These are phyloP conservation scores for Champsocephalus esox DNA, from an alignment of 2,797 vertebrate species.

Conservation along the genomic window DNA sequence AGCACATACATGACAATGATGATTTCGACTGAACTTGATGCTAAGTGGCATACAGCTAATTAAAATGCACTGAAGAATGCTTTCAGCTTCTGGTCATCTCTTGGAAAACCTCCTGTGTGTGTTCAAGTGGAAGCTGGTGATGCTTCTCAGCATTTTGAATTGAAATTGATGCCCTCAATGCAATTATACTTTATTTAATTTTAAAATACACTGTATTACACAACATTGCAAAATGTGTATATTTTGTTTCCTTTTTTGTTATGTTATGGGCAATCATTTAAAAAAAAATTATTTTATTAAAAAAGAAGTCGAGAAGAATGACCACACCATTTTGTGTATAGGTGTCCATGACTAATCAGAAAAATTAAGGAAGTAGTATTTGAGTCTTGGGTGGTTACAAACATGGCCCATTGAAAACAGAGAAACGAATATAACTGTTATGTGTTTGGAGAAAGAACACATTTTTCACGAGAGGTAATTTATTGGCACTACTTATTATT, in stretches of 20 bases:
- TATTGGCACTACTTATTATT: too few relatives aligned
- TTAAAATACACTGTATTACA: not conserved
- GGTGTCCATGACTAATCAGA: too few relatives aligned
- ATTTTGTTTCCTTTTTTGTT: not conserved
- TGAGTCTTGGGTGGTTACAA: too few relatives aligned
- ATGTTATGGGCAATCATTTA: not conserved
- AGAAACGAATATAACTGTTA: too few relatives aligned
- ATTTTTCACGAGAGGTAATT: too few relatives aligned
- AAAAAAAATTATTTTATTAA: not conserved
- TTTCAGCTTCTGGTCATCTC: conserved; percentile 2
- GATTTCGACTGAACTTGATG: conserved; percentile 6
- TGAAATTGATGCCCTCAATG: not conserved
- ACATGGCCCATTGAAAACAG: too few relatives aligned
- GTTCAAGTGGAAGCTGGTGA: not conserved
- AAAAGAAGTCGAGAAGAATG: too few relatives aligned
- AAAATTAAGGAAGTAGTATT: too few relatives aligned
- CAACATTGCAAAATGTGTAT: not conserved
- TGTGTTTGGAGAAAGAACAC: too few relatives aligned
- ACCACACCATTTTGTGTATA: too few relatives aligned
- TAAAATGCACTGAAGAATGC: not conserved
- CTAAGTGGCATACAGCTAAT: not conserved
- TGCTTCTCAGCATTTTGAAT: not conserved
- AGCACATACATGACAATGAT: not conserved
- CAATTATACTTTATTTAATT: not conserved
- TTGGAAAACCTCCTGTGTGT: conserved; percentile 4